Percentiles rank a stretch among this genome's conserved stretches.
Evolutionary conservation across 2,113 vertebrate species (phyloP).

Genomic region (Gobio gobio): DNA sequence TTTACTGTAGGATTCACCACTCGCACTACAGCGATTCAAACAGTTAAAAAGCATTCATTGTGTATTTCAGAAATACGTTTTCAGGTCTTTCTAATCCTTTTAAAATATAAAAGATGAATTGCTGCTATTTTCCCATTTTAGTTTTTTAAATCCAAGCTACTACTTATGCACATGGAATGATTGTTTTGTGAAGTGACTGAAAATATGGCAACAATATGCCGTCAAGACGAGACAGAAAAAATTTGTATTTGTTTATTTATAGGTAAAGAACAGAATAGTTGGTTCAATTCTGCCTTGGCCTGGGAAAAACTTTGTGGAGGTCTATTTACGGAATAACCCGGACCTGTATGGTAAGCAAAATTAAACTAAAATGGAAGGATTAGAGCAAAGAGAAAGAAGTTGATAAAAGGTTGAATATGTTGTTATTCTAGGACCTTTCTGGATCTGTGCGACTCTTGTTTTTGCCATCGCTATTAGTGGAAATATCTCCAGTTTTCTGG

Average conservation of each 20-base stretch:
- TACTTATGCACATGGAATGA: not conserved
- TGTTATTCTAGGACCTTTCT: conserved; percentile 87
- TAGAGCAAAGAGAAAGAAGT: not conserved
- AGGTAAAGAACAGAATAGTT: conserved; percentile 94
- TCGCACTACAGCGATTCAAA: not conserved
- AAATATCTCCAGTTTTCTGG: conserved; percentile 91
- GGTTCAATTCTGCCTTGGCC: conserved; percentile 91
- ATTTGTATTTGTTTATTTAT: conserved; percentile 16
- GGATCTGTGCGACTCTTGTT: conserved; percentile 97
- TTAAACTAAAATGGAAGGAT: no score
- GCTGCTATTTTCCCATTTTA: no score
- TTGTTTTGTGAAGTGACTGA: not conserved
- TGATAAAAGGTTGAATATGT: not conserved
- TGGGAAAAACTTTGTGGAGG: conserved; percentile 91
- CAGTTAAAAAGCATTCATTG: not conserved
- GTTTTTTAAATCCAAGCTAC: not conserved
- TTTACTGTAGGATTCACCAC: not conserved
- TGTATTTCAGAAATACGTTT: not conserved
- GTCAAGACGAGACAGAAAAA: not conserved
- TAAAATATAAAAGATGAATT: no score
- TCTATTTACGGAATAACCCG: conserved; percentile 89
- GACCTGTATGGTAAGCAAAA: conserved; percentile 90
- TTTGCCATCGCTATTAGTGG: conserved; percentile 95
- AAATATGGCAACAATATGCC: not conserved
- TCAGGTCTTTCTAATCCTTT: not conserved